phyloP scores from a whole-genome alignment of 1,140 invertebrate genomes.

The Heliconius hermathena region DNA sequence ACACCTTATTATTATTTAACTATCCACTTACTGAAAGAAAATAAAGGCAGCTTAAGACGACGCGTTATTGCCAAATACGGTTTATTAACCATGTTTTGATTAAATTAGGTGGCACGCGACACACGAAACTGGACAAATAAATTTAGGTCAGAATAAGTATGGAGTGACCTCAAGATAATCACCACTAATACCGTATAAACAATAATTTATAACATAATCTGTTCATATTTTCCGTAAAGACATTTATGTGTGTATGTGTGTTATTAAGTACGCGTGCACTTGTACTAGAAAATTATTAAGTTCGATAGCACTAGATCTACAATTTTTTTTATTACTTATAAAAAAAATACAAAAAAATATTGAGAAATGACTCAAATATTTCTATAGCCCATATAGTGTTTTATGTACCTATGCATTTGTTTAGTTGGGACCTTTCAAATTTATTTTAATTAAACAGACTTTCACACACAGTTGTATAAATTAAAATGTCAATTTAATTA shows the following conservation, averaged over 20 bases:
- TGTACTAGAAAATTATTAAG: no score
- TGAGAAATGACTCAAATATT: no score
- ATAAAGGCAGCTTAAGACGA: constrained; percentile 36
- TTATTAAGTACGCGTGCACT: no score
- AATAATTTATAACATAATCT: constrained; percentile 37
- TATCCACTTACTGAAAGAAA: constrained; percentile 18
- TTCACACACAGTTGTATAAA: no score
- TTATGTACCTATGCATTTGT: no score
- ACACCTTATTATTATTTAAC: not conserved
- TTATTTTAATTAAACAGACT: no score
- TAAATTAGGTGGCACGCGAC: constrained; percentile 70
- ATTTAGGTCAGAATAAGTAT: constrained; percentile 53
- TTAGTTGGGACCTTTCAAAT: no score
- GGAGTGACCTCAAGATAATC: constrained; percentile 39
- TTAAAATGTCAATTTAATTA: not conserved
- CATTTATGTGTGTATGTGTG: not conserved
- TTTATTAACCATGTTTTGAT: constrained; percentile 74
- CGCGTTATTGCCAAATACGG: constrained; percentile 65
- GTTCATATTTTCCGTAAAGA: not conserved
- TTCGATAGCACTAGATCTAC: no score
- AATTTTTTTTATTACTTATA: no score
- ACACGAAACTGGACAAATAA: constrained; percentile 53
- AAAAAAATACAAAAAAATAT: no score
- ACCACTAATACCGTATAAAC: constrained; percentile 39
- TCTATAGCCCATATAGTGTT: no score